Evolutionary conservation across 2,113 vertebrate species (phyloP).

Genomic region (Scopus umbretta): DNA sequence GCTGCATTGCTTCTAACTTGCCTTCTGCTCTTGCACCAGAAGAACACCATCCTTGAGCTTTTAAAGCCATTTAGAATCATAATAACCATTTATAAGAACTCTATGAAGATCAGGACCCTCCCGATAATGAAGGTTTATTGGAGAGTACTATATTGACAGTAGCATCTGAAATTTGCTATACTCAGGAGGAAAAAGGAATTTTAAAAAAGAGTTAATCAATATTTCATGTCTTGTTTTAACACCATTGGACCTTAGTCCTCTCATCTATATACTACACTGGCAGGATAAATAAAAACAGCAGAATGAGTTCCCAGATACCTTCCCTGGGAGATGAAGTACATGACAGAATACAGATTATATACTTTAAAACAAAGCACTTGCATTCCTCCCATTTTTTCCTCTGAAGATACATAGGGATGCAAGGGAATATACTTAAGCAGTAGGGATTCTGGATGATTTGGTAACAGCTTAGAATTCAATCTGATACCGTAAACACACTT

Average conservation of each 20-base stretch:
- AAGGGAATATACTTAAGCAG: constrained; percentile 47
- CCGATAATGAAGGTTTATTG: constrained; percentile 52
- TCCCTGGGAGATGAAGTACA: constrained; percentile 57
- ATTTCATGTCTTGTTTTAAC: constrained; percentile 72
- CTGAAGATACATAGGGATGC: constrained; percentile 13
- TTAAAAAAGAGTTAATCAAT: constrained; percentile 67
- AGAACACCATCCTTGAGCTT: constrained; percentile 11
- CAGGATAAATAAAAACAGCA: constrained; percentile 72
- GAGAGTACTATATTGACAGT: constrained; percentile 50
- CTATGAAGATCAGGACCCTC: constrained; percentile 34
- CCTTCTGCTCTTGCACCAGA: neutral
- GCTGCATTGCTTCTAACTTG: neutral
- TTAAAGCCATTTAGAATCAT: constrained; percentile 42
- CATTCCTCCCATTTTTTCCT: constrained; percentile 5
- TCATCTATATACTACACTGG: constrained; percentile 65
- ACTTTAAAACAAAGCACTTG: constrained; percentile 57
- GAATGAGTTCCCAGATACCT: constrained; percentile 59
- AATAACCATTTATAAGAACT: constrained; percentile 56
- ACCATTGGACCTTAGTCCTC: constrained; percentile 55
- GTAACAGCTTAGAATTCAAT: constrained; percentile 48
- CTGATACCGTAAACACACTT: constrained; percentile 34
- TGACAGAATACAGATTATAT: constrained; percentile 69
- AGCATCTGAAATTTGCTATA: constrained; percentile 57
- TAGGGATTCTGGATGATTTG: constrained; percentile 45
- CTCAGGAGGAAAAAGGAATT: constrained; percentile 60